Evolutionary conservation across 35 echinoderm and acorn worm species (phyloP).

Genomic region (Heliocidaris tuberculata): DNA sequence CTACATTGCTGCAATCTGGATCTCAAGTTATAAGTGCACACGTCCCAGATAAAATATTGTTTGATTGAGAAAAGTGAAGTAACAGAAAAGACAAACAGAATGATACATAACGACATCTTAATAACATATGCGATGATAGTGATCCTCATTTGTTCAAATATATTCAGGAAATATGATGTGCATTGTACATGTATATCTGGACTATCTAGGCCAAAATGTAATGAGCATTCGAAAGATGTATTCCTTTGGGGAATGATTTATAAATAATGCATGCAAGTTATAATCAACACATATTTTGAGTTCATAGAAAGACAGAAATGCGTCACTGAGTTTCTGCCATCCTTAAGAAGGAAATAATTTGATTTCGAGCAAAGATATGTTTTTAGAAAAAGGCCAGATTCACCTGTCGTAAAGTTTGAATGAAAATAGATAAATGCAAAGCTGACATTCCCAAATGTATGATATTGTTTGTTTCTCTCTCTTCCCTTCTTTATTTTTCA

Average conservation of each 20-base stretch:
- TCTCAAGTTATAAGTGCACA: not conserved
- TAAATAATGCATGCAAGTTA: not conserved
- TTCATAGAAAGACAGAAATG: not conserved
- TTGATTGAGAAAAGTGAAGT: not conserved
- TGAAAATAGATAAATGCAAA: not conserved
- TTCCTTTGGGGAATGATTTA: not conserved
- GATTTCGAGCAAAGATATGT: not conserved
- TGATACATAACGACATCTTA: not conserved
- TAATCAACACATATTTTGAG: not conserved
- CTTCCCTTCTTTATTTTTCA: not conserved
- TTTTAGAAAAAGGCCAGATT: not conserved
- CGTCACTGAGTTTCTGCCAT: not conserved
- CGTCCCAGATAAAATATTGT: not conserved
- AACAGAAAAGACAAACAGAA: not conserved
- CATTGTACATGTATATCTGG: not conserved
- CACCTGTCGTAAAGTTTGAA: not conserved
- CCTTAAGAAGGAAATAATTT: not conserved
- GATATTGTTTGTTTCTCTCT: conserved; percentile 1
- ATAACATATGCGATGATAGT: not conserved
- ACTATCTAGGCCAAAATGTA: not conserved
- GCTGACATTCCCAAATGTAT: not conserved
- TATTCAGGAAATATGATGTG: not conserved
- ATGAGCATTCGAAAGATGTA: not conserved
- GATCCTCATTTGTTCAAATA: not conserved
- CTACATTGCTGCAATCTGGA: not conserved